Evolutionary conservation across 2,113 vertebrate genomes (phyloP).

Genomic region (Chlorodrepanis virens): DNA sequence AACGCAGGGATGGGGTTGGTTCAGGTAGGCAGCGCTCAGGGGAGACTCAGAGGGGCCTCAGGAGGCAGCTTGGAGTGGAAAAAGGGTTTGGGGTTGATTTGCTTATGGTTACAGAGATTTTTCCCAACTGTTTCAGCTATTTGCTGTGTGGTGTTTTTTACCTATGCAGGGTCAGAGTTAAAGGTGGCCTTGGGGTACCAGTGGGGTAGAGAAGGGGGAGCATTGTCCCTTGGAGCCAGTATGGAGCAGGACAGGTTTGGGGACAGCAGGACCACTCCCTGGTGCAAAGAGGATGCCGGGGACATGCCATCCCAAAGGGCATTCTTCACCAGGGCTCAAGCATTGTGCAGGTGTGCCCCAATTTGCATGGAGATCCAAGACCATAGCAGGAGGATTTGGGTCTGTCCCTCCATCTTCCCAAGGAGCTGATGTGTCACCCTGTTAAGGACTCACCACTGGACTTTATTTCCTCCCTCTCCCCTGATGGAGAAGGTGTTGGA

Average conservation of each 20-base stretch:
- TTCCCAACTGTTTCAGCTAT: fast-evolving
- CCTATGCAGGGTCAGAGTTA: fast-evolving
- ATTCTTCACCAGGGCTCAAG: fast-evolving
- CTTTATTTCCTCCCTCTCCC: not conserved
- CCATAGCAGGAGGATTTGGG: not conserved
- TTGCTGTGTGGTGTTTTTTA: not conserved
- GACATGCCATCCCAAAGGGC: not conserved
- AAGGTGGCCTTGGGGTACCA: not conserved
- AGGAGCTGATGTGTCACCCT: not conserved
- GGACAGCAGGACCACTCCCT: not conserved
- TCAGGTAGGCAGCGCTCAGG: fast-evolving
- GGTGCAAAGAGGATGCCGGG: fast-evolving
- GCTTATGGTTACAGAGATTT: fast-evolving
- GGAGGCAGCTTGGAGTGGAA: not conserved
- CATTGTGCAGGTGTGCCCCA: fast-evolving
- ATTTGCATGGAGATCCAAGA: not conserved
- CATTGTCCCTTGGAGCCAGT: not conserved
- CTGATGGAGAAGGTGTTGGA: not conserved
- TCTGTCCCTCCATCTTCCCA: not conserved
- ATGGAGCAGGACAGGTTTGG: not conserved
- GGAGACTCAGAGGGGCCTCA: not conserved
- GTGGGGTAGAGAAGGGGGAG: not conserved
- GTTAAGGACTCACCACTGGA: not conserved
- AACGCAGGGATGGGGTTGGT: fast-evolving
- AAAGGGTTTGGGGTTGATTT: not conserved